Evolutionary conservation across 2,113 vertebrate species (phyloP).

Genomic region (Mesembrinibis cayennensis): DNA sequence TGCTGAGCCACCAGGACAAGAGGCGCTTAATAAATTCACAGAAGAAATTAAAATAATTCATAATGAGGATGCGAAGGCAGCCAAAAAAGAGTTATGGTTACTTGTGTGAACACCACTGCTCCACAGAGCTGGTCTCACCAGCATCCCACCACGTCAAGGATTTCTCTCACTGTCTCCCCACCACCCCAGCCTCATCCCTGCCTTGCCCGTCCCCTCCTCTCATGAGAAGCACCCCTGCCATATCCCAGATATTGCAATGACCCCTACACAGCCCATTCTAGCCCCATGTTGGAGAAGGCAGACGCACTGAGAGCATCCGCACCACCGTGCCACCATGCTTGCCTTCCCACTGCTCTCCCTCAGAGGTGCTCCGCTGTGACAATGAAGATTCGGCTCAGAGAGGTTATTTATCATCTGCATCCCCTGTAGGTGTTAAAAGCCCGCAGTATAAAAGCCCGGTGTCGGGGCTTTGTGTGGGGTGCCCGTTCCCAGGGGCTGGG

Average conservation of each 20-base stretch:
- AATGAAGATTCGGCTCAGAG: slow-evolving; percentile 15
- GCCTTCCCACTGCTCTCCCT: not conserved
- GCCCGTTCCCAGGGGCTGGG: not conserved
- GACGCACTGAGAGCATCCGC: not conserved
- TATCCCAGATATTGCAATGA: not conserved
- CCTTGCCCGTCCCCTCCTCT: not conserved
- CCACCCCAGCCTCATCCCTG: not conserved
- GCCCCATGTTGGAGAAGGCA: not conserved
- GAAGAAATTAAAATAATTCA: slow-evolving; percentile 19
- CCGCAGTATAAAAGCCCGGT: not conserved
- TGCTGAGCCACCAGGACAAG: not conserved
- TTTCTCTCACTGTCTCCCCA: not conserved
- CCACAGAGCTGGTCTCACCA: not conserved
- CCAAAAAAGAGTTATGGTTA: not conserved
- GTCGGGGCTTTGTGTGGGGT: not conserved
- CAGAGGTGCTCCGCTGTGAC: not conserved
- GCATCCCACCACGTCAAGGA: not conserved
- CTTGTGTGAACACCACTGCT: not conserved
- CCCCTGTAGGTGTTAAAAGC: not conserved
- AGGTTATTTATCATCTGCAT: not conserved
- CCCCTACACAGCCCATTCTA: not conserved
- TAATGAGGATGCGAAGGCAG: not conserved
- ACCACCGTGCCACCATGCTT: not conserved
- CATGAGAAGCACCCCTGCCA: not conserved
- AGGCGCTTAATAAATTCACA: not conserved